Percentiles rank a stretch among this genome's conserved stretches.
Evolutionary conservation across 2,113 vertebrate genomes (phyloP).

Genomic region (Gymnobelideus leadbeateri): DNA sequence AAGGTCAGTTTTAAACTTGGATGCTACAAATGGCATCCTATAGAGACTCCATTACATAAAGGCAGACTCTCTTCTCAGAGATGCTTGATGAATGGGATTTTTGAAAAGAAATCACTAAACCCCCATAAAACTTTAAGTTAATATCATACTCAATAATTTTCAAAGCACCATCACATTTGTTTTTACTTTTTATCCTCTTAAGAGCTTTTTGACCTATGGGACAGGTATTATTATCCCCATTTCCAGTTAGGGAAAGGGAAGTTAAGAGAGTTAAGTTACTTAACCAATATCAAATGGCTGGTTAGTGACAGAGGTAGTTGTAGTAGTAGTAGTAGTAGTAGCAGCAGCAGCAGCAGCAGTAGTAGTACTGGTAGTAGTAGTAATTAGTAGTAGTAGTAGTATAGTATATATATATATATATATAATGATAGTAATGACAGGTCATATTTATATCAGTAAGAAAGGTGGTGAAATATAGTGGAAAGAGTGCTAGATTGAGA

Average conservation of each 20-base stretch:
- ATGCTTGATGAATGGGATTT: background rate
- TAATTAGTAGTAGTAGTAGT: no score
- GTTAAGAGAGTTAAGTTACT: background rate
- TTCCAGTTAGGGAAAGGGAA: background rate
- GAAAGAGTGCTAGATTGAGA: background rate
- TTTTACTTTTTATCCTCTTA: background rate
- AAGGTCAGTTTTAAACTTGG: background rate
- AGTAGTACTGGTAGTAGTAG: no score
- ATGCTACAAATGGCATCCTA: background rate
- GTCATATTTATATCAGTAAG: background rate
- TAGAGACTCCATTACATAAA: background rate
- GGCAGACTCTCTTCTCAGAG: background rate
- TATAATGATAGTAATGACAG: background rate
- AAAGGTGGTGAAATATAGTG: background rate
- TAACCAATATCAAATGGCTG: background rate
- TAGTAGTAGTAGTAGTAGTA: no score
- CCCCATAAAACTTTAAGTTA: background rate
- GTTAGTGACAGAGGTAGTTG: background rate
- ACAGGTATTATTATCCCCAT: background rate
- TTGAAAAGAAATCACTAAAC: background rate
- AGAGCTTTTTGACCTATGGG: background rate
- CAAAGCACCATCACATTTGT: background rate
- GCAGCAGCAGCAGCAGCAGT: no score
- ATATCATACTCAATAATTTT: background rate
- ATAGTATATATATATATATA: no score